Conservation (phyloP, 2,797 vertebrate genomes). For the Acanthurus lineatus region DNA sequence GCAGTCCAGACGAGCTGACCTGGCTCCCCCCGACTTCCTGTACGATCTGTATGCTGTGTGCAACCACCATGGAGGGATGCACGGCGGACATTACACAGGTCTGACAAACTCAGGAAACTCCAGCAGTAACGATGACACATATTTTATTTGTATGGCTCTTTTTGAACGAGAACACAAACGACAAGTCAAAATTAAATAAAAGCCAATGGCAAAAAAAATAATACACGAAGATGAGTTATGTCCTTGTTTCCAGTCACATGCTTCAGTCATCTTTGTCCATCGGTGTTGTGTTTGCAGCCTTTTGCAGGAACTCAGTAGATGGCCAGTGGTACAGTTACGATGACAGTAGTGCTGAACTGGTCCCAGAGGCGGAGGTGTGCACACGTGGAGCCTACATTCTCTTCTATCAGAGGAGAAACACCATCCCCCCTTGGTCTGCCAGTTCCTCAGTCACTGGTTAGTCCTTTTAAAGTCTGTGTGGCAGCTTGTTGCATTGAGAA, state of each 20-base stretch:
- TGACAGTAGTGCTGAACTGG: slow-evolving; percentile 89
- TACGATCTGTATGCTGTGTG: slow-evolving; percentile 96
- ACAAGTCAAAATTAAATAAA: no score
- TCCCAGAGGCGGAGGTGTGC: slow-evolving; percentile 90
- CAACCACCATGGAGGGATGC: slow-evolving; percentile 97
- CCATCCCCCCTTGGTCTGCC: slow-evolving; percentile 91
- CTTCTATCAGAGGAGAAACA: slow-evolving; percentile 93
- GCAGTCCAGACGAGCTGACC: slow-evolving; percentile 72
- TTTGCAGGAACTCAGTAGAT: slow-evolving; percentile 94
- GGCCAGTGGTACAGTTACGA: slow-evolving; percentile 95
- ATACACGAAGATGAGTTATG: background rate
- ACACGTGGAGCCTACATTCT: slow-evolving; percentile 95
- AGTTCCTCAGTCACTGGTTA: slow-evolving; percentile 89
- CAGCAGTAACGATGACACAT: background rate
- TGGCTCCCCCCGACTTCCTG: slow-evolving; percentile 85
- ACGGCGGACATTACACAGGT: slow-evolving; percentile 98
- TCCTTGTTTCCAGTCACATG: background rate
- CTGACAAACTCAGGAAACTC: slow-evolving; percentile 12
- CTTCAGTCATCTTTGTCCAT: background rate
- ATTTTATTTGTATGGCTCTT: background rate
- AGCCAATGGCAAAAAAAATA: background rate
- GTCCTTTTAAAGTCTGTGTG: slow-evolving; percentile 33
- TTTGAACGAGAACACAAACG: background rate
- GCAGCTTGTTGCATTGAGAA: background rate
- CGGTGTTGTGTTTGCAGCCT: slow-evolving; percentile 82